Percentiles rank a stretch among this genome's conserved stretches.
These are phyloP conservation scores for Carollia perspicillata DNA, from an alignment of 2,113 vertebrate genomes.

Conservation along the genomic window DNA sequence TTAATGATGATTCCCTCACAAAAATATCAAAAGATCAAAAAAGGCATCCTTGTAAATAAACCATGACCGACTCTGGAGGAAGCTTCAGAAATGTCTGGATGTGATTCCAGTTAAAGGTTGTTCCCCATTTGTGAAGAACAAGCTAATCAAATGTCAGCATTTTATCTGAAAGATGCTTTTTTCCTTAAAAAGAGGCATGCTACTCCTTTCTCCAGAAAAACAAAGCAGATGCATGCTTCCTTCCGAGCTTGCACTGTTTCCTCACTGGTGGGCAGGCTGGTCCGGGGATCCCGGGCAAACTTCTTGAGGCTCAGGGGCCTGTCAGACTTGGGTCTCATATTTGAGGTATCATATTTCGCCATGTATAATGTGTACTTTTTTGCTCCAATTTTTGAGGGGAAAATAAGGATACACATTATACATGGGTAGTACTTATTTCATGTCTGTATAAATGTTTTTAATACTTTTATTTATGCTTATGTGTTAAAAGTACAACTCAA, in stretches of 20 bases:
- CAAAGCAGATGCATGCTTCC: not conserved
- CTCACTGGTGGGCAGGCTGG: not conserved
- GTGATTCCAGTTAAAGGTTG: not conserved
- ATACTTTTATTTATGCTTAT: too few relatives aligned
- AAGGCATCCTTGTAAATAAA: not conserved
- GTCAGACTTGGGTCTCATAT: not conserved
- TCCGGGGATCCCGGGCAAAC: not conserved
- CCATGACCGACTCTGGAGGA: not conserved
- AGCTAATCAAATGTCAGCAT: not conserved
- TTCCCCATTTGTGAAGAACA: not conserved
- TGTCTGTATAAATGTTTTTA: too few relatives aligned
- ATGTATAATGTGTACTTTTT: too few relatives aligned
- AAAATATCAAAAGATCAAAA: conserved; percentile 43
- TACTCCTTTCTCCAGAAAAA: conserved; percentile 12
- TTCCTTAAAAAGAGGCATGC: not conserved
- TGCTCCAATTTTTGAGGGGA: too few relatives aligned
- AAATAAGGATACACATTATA: too few relatives aligned
- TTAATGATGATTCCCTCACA: not conserved
- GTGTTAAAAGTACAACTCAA: too few relatives aligned
- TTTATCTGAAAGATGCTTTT: not conserved
- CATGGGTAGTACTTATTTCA: too few relatives aligned
- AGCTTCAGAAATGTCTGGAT: not conserved
- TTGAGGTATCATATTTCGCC: too few relatives aligned
- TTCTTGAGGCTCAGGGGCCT: not conserved
- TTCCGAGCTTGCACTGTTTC: not conserved